Base-by-base conservation (phyloP, 2,113 vertebrate species). In the Ammodytes marinus region DNA sequence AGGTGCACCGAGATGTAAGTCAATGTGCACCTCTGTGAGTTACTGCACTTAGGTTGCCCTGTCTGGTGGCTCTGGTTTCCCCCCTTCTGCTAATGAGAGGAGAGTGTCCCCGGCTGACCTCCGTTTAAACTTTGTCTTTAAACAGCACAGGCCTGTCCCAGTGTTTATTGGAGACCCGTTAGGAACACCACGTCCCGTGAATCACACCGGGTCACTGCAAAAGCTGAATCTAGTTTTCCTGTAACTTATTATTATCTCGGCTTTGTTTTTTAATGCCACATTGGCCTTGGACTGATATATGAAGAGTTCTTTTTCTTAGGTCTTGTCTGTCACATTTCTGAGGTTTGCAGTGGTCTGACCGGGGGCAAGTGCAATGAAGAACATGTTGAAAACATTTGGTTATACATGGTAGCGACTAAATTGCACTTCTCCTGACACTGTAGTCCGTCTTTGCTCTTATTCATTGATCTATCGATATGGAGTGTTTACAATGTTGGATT, bases 151-250 rank as follows among this genome's bases (percentile, higher is more conserved):
- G 69, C 68, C 79, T 77, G 71, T 79, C 83, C 60, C 59, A 64
- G 71, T 83, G 86, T 89, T 91, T 89, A 88, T 82, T 84, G 72
- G 86, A 83, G 63, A 74, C 84, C 66, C 66, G 71, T 88, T 86
- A 61, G 89, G 85, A 88, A 90, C 65, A 12, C 3, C 86, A 86
- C 82, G 84, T 80, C 80, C 82, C n/a, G 35, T 88, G 84, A 86
- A 86, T 82, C 71, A 35, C 79, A 42, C 68, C 37, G 59, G 5
- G 69, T 73, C 43, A 27, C 58, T 3, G 40, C 71, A 72, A 46
- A 50, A 13, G 54, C 40, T 57, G 10, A 80, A n/a, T 15, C 53
- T 1, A 35, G 37, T 11, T 45, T 17, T 27, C 10, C 35, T 37
- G 0, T 27, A 19, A 47, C 43, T 43, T 42, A 17, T 53, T 15